phyloP scores from a whole-genome alignment of 2,888 invertebrate genomes.

The Parasteatoda lunata region DNA sequence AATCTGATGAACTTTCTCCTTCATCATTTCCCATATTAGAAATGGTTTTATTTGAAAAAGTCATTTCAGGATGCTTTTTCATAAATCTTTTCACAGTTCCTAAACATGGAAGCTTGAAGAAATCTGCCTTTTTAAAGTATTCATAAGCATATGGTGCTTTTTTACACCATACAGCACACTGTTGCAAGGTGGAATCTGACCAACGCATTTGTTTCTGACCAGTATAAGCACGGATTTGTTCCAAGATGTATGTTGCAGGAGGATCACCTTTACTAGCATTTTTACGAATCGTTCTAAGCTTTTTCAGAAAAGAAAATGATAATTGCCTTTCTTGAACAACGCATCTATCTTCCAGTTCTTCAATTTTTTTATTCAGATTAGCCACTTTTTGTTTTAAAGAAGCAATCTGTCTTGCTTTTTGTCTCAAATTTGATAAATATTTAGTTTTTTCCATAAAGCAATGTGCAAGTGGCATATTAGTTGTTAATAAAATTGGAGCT shows the following conservation, averaged over 20 bases:
- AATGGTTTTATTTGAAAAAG: conserved; percentile 20
- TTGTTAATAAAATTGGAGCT: conserved; percentile 55
- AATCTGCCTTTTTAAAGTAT: conserved; percentile 62
- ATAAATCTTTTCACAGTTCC: conserved; percentile 59
- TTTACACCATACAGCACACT: conserved; percentile 61
- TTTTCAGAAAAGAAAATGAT: conserved; percentile 53
- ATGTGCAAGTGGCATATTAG: conserved; percentile 39
- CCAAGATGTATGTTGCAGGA: conserved; percentile 53
- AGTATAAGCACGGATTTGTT: conserved; percentile 56
- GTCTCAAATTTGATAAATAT: conserved; percentile 33
- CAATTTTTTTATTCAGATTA: conserved; percentile 45
- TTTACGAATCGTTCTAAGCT: conserved; percentile 51
- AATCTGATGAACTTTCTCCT: conserved; percentile 59
- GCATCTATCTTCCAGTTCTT: conserved; percentile 55
- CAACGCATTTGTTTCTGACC: conserved; percentile 53
- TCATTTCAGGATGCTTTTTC: conserved; percentile 57
- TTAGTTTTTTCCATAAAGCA: conserved; percentile 50
- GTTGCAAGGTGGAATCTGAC: conserved; percentile 61
- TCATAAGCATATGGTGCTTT: conserved; percentile 66
- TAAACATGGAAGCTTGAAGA: conserved; percentile 56
- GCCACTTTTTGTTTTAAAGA: conserved; percentile 36
- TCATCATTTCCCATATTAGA: conserved; percentile 8
- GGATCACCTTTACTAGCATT: conserved; percentile 57
- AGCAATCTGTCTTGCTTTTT: conserved; percentile 45
- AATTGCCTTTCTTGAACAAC: conserved; percentile 61